Base-by-base conservation (phyloP, 2,113 vertebrate species). In the Mastomys coucha region DNA sequence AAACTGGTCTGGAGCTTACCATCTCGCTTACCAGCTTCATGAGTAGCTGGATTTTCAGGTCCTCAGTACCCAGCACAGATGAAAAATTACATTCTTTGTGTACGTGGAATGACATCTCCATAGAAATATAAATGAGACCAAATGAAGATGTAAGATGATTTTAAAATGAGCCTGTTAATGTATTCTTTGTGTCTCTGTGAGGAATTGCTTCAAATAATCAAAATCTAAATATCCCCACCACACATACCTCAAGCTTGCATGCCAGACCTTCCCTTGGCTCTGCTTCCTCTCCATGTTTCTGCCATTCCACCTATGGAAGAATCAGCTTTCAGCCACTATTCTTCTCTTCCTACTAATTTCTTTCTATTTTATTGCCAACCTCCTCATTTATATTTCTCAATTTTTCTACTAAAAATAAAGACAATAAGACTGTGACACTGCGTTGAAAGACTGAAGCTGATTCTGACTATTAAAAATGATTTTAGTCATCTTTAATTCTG, bases 31-130 rank as follows among this genome's bases (percentile, higher is more conserved):
- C 24, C 39, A 65, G 31, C 8, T 13, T 65, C 13, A 2, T 45
- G 31, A 77, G 10, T 45, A n/a, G 5, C 28, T 89, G n/a, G 11
- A 31, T 72, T 75, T 42, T 31, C n/a, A 77, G 28, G 26, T 24
- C 24, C 73, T n/a, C 69, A 42, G 13, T 42, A 36, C 28, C 24
- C 31, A 42, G 56, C 56, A 39, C 14, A 33, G 39, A n/a, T 42
- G 16, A 93, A 96, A 94, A 94, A 67, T 28, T 7, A 5, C 70
- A 58, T 84, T 73, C 9, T 87, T 93, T 93, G n/a, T 72, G 63
- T 85, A 28, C 14, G 10, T 42, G 24, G 91, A 94, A 80, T 69
- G 31, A 56, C 22, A 65, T 92, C 17, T 78, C 36, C 36, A 49
- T 73, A 42, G 80, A 31, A 82, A 1, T 31, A 91, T 19, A 91